These are phyloP conservation scores for Galerucella nymphaeae DNA, from an alignment of 2,888 invertebrate species.

Conservation along the genomic window DNA sequence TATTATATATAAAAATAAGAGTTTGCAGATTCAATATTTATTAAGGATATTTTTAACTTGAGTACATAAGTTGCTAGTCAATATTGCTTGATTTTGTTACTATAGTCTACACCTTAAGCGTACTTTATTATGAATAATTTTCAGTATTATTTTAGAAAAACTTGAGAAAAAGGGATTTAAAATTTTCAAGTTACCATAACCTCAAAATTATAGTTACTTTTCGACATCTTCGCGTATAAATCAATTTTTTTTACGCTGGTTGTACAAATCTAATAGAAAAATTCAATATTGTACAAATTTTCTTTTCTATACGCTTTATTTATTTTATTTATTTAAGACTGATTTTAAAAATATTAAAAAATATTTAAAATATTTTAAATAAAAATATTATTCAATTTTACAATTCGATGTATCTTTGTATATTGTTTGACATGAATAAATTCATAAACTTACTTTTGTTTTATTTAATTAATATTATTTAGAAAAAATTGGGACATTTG, in stretches of 20 bases:
- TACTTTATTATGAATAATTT: background rate
- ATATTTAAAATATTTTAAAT: no score
- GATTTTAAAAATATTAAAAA: background rate
- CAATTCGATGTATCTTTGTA: background rate
- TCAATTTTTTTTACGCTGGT: background rate
- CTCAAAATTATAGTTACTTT: no score
- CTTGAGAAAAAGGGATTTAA: background rate
- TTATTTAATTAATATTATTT: no score
- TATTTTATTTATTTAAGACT: slow-evolving; percentile 17
- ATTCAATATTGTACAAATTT: no score
- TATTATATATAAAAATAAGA: no score
- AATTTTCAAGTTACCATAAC: no score
- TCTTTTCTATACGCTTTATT: background rate
- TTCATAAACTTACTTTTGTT: background rate
- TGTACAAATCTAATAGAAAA: background rate
- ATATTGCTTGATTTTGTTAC: no score
- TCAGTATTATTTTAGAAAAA: background rate
- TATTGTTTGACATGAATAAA: background rate
- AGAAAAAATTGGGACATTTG: no score
- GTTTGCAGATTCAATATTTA: no score
- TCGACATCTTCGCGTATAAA: no score
- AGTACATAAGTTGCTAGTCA: no score
- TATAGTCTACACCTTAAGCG: background rate
- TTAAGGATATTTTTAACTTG: no score
- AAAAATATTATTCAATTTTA: slow-evolving; percentile 7